Base-by-base conservation (phyloP, 1,140 invertebrate species). In the Oscheius sp. region DNA sequence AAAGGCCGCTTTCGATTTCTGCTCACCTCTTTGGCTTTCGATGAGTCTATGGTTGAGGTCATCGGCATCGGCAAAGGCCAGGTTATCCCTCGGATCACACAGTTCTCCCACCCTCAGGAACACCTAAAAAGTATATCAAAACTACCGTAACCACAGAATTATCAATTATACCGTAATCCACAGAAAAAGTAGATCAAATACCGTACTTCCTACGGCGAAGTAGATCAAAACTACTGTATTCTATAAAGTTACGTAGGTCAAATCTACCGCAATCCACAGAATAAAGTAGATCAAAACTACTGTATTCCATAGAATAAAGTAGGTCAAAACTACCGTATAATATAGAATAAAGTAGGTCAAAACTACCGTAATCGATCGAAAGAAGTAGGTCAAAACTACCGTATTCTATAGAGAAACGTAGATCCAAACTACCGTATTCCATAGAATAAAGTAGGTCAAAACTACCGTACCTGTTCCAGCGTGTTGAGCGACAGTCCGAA, bases 401-500 rank as follows among this genome's bases (percentile, higher is more conserved):
- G n/a, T n/a, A n/a, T n/a, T n/a, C n/a, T 45, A 0, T 23, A 15
- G 23, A 18, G 18, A 45, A 45, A 45, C 42, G 42, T 18, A 45
- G 42, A 45, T 0, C 23, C 23, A 23, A 45, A 23, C 23, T 45
- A 18, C 23, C 42, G 0, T 45, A 34, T 36, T 36, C 13, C 31
- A 63, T 63, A 13, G 32, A 36, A 36, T 32, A 32, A 10, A 23
- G 13, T 32, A 63, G 61, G 15, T 15, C 10, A 26, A 63, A 63
- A 29, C 10, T n/a, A n/a, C n/a, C 42, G 23, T 45, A 74, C 74
- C 55, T 77, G 55, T 46, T 77, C 75, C 26, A 77, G 46, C 15
- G 75, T 70, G 34, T 69, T 77, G n/a, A 72, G 20, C 32, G 75
- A 77, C 18, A 77, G 18, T 52, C 75, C 75, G 65, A 76, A 77